Percentiles rank a stretch among this genome's conserved stretches.
phyloP scores from a whole-genome alignment of 1,140 invertebrate genomes.

The Anoplolepis gracilipes region DNA sequence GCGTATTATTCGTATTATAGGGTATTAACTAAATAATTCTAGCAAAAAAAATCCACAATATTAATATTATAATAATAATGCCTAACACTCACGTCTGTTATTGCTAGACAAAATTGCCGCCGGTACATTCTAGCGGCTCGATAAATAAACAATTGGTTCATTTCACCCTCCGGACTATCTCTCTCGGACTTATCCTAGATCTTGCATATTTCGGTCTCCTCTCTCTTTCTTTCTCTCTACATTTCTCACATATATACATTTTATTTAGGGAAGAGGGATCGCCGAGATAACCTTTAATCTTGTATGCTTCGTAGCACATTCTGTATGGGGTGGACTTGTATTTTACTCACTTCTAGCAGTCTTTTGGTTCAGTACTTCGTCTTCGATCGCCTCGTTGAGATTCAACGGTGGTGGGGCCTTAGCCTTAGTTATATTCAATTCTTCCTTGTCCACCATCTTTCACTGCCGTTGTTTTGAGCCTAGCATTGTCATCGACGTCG shows the following conservation, averaged over 20 bases:
- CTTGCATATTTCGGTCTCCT: too few relatives aligned
- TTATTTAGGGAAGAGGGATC: slow-evolving; percentile 17
- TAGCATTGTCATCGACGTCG: slow-evolving; percentile 34
- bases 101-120: too few relatives aligned
- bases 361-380: slow-evolving; percentile 78
- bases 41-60: too few relatives aligned
- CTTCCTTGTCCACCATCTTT: slow-evolving; percentile 75
- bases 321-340: background rate
- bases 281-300: slow-evolving; percentile 30
- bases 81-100: too few relatives aligned
- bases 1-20: too few relatives aligned
- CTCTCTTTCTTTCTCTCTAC: background rate
- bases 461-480: slow-evolving; percentile 11
- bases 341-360: slow-evolving; percentile 79
- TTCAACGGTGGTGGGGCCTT: slow-evolving; percentile 75
- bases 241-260: slow-evolving; percentile 11
- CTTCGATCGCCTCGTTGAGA: slow-evolving; percentile 77
- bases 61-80: too few relatives aligned
- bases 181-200: too few relatives aligned
- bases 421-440: slow-evolving; percentile 70
- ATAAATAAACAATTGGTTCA: too few relatives aligned
- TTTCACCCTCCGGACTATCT: too few relatives aligned
- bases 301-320: slow-evolving; percentile 31
- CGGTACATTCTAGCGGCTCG: too few relatives aligned
- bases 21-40: too few relatives aligned